Base-by-base conservation (phyloP, 2,113 vertebrate species). In the Boleophthalmus pectinirostris region DNA sequence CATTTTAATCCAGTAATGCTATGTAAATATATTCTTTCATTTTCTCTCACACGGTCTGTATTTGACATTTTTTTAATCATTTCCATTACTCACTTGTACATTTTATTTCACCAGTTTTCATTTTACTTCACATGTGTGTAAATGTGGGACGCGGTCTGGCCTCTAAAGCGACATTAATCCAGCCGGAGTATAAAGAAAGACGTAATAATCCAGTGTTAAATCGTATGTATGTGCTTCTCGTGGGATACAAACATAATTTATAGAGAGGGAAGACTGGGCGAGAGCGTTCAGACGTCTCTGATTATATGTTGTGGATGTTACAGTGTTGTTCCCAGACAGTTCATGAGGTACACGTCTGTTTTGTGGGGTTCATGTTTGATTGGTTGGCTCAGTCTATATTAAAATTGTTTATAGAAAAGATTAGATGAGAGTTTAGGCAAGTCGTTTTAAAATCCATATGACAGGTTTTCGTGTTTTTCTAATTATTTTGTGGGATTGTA, bases 171-270 rank as follows among this genome's bases (percentile, higher is more conserved):
- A 38, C 61, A 43, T 64, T 64, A 64, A 64, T 64, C 61, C 25
- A 20, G n/a, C 14, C 61, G 5, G 33, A 38, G 43, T 64, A 43
- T 64, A 33, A 25, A 35, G 11, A 64, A 43, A 43, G 18, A 38
- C 33, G 10, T 38, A 64, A 64, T 64, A 64, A 38, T 38, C 33
- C 61, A 20, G 33, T 64, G 33, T 64, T 64, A 64, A 64, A 64
- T n/a, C 60, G 9, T 14, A 0, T 20, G 29, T 13, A 15, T 20
- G 51, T n/a, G 29, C 60, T 63, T 25, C n/a, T 64, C 61, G 33
- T 64, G 61, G 18, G 33, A 38, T n/a, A 14, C 56, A 6, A 15
- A 24, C 56, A 63, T 63, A 63, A 18, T 35, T 33, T 13, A 33
- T 33, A 33, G 18, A 33, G 14, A 6, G 8, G 13, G 18, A 33